Percentiles rank a stretch among this genome's conserved stretches.
These are phyloP conservation scores for Ceratitis capitata DNA, from an alignment of 1,140 invertebrate genomes.

Conservation along the genomic window DNA sequence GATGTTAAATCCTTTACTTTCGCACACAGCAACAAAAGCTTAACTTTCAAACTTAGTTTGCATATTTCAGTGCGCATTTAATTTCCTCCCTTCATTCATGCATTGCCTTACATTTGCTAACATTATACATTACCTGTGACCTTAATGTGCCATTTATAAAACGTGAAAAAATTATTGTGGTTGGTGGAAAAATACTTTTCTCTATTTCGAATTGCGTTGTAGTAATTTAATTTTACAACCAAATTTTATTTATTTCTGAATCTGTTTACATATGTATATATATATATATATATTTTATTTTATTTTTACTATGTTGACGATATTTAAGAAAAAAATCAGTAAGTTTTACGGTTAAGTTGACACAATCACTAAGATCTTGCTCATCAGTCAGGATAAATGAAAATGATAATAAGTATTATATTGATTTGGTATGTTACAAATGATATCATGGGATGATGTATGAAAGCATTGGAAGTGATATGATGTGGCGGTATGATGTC, in stretches of 20 bases:
- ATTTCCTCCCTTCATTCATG: neutral
- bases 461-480: neutral
- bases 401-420: too few species aligned
- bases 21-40: neutral
- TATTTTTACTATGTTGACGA: too few species aligned
- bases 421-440: too few species aligned
- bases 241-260: neutral
- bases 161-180: neutral
- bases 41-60: neutral
- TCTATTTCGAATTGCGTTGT: neutral
- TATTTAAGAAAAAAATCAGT: too few species aligned
- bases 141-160: neutral
- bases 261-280: neutral
- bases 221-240: too few species aligned
- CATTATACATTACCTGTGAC: neutral
- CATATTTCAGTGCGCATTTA: neutral
- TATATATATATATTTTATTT: neutral
- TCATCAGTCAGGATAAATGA: too few species aligned
- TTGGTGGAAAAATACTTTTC: conserved; percentile 12
- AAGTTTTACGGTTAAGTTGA: too few species aligned
- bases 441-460: too few species aligned
- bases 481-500: neutral
- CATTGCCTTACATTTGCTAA: neutral
- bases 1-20: neutral
- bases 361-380: too few species aligned